Percentiles rank a stretch among this genome's conserved stretches.
Conservation (phyloP, 2,888 invertebrate genomes). For the Conus canariensis region DNA sequence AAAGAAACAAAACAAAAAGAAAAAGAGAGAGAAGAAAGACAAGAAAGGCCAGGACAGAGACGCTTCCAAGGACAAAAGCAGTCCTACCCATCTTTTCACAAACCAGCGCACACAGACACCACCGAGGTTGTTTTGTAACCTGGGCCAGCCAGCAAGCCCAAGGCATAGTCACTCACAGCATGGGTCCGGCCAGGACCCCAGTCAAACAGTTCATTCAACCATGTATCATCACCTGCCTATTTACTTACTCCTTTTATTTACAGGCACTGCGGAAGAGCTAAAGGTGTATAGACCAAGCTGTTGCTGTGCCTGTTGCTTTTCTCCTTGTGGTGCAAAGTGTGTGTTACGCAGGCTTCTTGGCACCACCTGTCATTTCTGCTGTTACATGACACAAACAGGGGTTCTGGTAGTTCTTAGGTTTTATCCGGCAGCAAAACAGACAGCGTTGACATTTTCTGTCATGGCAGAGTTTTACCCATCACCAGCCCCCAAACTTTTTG, state of each 20-base stretch:
- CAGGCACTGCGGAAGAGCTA: background rate
- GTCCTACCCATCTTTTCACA: background rate
- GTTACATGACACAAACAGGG: too few relatives aligned
- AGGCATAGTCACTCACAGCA: background rate
- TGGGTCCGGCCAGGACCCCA: background rate
- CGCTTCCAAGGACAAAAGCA: background rate
- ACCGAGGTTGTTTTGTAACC: background rate
- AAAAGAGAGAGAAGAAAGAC: background rate
- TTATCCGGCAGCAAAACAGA: too few relatives aligned
- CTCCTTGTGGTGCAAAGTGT: too few relatives aligned
- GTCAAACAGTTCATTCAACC: background rate
- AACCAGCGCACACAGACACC: background rate
- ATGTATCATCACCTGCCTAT: conserved; percentile 1
- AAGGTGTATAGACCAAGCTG: too few relatives aligned
- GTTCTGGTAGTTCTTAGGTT: too few relatives aligned
- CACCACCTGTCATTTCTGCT: too few relatives aligned
- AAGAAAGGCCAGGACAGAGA: background rate
- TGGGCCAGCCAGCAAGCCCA: too few relatives aligned
- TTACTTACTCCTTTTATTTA: background rate
- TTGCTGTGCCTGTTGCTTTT: too few relatives aligned
- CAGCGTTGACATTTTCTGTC: too few relatives aligned
- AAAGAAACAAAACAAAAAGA: background rate
- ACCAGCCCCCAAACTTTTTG: too few relatives aligned
- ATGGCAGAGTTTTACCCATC: too few relatives aligned
- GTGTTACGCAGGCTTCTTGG: too few relatives aligned